Base-by-base conservation (phyloP, 64 coral and sea anemone species). In the Pachyseris speciosa region DNA sequence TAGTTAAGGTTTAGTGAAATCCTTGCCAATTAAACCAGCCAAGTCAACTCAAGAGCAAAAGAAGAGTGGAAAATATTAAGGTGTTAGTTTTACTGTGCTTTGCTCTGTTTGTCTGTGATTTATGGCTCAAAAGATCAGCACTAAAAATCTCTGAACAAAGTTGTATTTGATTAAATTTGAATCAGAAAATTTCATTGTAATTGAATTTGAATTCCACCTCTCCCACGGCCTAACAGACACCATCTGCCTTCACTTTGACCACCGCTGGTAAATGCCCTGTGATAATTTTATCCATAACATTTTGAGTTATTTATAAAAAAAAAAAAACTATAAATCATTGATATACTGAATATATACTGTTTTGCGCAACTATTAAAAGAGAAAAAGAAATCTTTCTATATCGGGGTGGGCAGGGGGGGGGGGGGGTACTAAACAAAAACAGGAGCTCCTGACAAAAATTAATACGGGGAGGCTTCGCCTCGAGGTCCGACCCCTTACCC, bases 61-160 rank as follows among this genome's bases (percentile, higher is more conserved):
- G 12, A 76, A 19, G 24, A 0, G 11, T 32, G 7, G 2, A 9
- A 30, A 67, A 9, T 33, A 55, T 32, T 30, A 74, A 73, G 25
- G 40, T 11, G 20, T 47, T 71, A 40, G 12, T 74, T 25, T 74
- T 17, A 47, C 12, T 24, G 22, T 26, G 40, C 2, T 4, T 30
- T 50, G 26, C 26, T 1, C 22, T 3, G 22, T 57, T 57, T 57
- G 44, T 45, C 4, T 6, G 11, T 45, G 4, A 45, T 45, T 4
- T 45, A 16, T 50, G 73, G 44, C 73, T 53, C 75, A 32, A 81
- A 81, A 38, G 33, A 81, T 52, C 73, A 81, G 19, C 32, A 32
- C 19, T 39, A 4, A 15, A 63, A 63, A 81, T 61, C 75, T 80
- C 75, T 80, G 7, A 58, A 37, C 32, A 80, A 80, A 57, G 49